Percentiles rank a stretch among this genome's conserved stretches.
phyloP scores from a whole-genome alignment of 2,797 vertebrate species.

The Fistularia commersonii region DNA sequence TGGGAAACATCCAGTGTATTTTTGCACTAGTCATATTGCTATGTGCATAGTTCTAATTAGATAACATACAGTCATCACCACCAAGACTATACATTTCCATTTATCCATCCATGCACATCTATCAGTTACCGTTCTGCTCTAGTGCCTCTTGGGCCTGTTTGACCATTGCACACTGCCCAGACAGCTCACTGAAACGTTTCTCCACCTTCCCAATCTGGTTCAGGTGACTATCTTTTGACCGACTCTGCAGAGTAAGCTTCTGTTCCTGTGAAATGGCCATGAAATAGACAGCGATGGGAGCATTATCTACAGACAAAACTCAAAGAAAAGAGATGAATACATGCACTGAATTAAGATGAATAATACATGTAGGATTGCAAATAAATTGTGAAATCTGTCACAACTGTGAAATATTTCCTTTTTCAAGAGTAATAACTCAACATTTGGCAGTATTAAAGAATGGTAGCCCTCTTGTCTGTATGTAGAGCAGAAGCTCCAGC shows the following conservation, averaged over 20 bases:
- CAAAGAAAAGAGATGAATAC: not conserved
- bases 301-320: not conserved
- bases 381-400: not conserved
- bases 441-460: not conserved
- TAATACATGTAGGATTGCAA: not conserved
- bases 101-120: not conserved
- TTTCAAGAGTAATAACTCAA: not conserved
- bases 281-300: not conserved
- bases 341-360: not conserved
- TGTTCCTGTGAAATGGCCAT: conserved; percentile 76
- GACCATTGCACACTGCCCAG: conserved; percentile 77
- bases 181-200: conserved; percentile 69
- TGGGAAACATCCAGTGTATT: not conserved
- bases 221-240: conserved; percentile 83
- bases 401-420: not conserved
- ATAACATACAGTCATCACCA: no score
- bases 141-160: conserved; percentile 82
- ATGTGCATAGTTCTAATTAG: no score
- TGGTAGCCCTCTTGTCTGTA: not conserved
- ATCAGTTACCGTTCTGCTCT: conserved; percentile 82
- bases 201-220: conserved; percentile 88
- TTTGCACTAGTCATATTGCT: no score
- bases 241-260: conserved; percentile 81
- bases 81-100: not conserved
- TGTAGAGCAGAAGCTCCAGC: not conserved